Evolutionary conservation across 2,113 vertebrate genomes (phyloP).

Genomic region (Toxostoma redivivum): DNA sequence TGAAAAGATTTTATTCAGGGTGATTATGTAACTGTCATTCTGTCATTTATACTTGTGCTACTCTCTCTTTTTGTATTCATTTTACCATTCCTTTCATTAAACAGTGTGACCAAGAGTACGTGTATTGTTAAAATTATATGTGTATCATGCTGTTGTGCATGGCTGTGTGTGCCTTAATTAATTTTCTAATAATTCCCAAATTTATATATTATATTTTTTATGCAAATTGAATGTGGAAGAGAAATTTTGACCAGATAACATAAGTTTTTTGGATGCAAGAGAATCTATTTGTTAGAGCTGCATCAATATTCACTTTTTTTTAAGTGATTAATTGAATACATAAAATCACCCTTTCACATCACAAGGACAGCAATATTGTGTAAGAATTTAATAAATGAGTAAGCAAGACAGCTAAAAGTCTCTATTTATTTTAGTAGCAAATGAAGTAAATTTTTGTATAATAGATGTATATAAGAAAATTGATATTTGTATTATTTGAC

Average conservation of each 20-base stretch:
- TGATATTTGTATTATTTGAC: not conserved
- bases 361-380: not conserved
- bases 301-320: not conserved
- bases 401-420: not conserved
- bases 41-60: not conserved
- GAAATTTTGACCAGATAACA: not conserved
- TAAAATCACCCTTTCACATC: not conserved
- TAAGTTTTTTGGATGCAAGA: not conserved
- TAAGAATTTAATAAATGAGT: not conserved
- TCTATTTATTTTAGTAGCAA: not conserved
- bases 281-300: not conserved
- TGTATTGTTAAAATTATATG: not conserved
- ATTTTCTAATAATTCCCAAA: not conserved
- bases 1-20: not conserved
- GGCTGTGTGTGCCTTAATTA: not conserved
- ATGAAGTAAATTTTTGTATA: not conserved
- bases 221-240: not conserved
- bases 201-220: not conserved
- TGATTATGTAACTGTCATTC: not conserved
- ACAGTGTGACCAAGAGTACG: not conserved
- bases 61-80: not conserved
- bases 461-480: not conserved
- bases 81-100: not conserved
- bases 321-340: not conserved
- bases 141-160: not conserved